These are phyloP conservation scores for Diabrotica undecimpunctata DNA, from an alignment of 1,140 invertebrate genomes.

Conservation along the genomic window DNA sequence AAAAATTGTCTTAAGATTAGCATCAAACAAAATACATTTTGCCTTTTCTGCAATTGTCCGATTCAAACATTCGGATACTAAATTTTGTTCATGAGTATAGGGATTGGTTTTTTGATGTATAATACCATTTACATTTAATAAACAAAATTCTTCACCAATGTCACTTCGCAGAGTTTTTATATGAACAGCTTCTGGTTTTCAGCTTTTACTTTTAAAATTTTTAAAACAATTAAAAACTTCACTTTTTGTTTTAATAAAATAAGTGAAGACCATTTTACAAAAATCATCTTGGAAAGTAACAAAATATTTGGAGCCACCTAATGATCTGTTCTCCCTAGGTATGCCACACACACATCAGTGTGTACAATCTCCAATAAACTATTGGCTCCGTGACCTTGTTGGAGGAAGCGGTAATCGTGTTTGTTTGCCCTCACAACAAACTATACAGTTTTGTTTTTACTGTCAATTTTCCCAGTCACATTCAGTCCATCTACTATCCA, in stretches of 20 bases:
- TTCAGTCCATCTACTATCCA: too few species aligned
- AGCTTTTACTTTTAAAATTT: constrained; percentile 36
- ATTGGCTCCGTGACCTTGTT: too few species aligned
- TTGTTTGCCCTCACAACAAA: too few species aligned
- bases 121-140: constrained; percentile 37
- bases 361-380: too few species aligned
- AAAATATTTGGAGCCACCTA: too few species aligned
- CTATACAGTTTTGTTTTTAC: too few species aligned
- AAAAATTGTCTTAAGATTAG: constrained; percentile 36
- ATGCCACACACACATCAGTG: too few species aligned
- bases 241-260: constrained; percentile 43
- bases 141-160: constrained; percentile 37
- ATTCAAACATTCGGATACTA: constrained; percentile 46
- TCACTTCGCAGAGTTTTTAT: constrained; percentile 40
- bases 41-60: constrained; percentile 45
- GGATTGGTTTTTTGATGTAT: constrained; percentile 29
- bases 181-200: constrained; percentile 34
- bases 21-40: constrained; percentile 43
- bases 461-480: too few species aligned
- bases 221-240: constrained; percentile 33
- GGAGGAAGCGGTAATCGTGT: too few species aligned
- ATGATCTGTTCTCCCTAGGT: too few species aligned
- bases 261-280: constrained; percentile 42
- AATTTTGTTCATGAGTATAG: constrained; percentile 49
- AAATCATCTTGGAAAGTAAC: too few species aligned